Evolutionary conservation across 1,140 invertebrate genomes (phyloP).

Genomic region (Callitettix versicolor): DNA sequence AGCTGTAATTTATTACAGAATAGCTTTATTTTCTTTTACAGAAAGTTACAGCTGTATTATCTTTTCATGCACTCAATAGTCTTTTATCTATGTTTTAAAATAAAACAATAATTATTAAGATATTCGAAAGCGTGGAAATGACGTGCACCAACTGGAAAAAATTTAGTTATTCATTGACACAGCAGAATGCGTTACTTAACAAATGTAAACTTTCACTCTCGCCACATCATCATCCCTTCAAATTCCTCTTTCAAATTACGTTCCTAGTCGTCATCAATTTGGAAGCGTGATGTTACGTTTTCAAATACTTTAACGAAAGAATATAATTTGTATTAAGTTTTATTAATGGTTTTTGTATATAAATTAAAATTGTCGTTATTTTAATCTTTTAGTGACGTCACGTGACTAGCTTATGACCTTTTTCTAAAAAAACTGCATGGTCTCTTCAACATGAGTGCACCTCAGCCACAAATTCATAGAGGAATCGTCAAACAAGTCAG

Average conservation of each 20-base stretch:
- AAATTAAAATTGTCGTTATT: neutral
- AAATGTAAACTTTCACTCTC: neutral
- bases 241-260: no score
- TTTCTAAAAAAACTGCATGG: conserved; percentile 6
- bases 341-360: neutral
- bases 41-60: no score
- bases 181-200: neutral
- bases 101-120: no score
- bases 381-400: conserved; percentile 1
- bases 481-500: conserved; percentile 3
- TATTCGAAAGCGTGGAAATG: neutral
- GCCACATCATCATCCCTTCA: conserved; percentile 10
- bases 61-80: no score
- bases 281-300: neutral
- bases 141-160: no score
- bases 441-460: conserved; percentile 6
- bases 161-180: neutral
- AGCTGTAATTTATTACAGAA: no score
- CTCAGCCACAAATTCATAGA: neutral
- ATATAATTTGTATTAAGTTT: neutral
- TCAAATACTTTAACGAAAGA: neutral
- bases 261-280: neutral
- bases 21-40: no score
- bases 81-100: no score
- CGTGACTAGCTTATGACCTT: neutral